phyloP scores from a whole-genome alignment of 2,113 vertebrate genomes.

The Pelusios castaneus region DNA sequence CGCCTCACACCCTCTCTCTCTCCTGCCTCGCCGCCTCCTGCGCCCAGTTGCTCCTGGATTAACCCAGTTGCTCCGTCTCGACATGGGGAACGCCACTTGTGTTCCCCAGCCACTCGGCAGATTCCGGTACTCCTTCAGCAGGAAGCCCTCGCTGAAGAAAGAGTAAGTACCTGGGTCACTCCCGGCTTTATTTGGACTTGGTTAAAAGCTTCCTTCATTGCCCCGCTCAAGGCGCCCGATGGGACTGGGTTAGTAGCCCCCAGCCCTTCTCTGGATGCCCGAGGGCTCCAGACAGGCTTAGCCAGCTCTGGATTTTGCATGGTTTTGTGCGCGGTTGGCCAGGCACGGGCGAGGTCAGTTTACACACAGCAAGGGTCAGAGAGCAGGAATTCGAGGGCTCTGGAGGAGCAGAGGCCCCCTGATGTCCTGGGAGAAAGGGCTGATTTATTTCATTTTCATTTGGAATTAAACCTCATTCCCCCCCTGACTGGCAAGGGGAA shows the following conservation, averaged over 20 bases:
- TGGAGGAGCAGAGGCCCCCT: fast-evolving
- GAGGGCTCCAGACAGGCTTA: fast-evolving
- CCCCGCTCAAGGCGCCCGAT: fast-evolving
- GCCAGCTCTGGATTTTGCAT: fast-evolving
- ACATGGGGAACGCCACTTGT: conserved; percentile 81
- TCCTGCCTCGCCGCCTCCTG: background rate
- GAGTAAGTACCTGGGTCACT: conserved; percentile 63
- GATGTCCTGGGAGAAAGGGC: fast-evolving
- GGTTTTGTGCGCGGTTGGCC: background rate
- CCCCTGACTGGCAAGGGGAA: background rate
- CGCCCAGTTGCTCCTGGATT: background rate
- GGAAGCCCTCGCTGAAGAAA: conserved; percentile 78
- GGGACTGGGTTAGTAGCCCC: background rate
- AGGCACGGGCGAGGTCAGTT: fast-evolving
- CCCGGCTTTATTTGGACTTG: fast-evolving
- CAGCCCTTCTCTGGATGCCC: background rate
- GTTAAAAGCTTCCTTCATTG: fast-evolving
- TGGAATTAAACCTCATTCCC: fast-evolving
- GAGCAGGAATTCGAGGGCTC: background rate
- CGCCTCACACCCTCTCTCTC: background rate
- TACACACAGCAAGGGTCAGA: fast-evolving
- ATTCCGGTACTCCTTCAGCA: conserved; percentile 76
- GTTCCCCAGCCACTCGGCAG: conserved; percentile 74
- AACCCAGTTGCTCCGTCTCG: background rate
- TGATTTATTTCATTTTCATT: fast-evolving